phyloP scores from a whole-genome alignment of 2,113 vertebrate genomes.

The Puffinus mauretanicus region DNA sequence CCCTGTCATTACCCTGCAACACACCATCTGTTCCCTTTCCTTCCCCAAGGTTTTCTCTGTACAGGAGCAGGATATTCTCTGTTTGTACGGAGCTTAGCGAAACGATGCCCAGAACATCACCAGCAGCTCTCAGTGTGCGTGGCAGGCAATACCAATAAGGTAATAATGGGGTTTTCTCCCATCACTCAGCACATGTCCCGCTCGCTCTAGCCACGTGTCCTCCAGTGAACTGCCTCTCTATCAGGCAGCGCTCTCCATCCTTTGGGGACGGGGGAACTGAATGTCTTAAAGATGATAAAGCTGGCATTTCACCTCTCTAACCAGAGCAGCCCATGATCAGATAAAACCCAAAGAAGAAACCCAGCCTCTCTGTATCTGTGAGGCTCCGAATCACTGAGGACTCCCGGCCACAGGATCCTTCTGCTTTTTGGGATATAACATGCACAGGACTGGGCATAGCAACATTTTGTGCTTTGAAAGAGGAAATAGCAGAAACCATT shows the following conservation, averaged over 20 bases:
- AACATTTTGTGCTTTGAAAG: neutral
- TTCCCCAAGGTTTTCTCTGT: neutral
- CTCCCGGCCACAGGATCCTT: neutral
- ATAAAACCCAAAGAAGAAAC: neutral
- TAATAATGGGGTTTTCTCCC: neutral
- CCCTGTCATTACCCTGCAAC: neutral
- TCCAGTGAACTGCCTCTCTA: neutral
- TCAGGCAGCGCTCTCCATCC: neutral
- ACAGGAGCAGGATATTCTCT: neutral
- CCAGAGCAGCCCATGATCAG: neutral
- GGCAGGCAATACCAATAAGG: neutral
- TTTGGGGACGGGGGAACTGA: neutral
- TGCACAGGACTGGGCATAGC: neutral
- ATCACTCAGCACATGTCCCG: neutral
- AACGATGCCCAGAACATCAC: neutral
- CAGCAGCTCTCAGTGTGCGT: neutral
- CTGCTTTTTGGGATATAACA: neutral
- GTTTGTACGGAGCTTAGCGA: neutral
- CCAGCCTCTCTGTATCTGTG: neutral
- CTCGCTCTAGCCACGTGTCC: neutral
- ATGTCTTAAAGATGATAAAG: neutral
- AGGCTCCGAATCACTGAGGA: neutral
- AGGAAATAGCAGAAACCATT: neutral
- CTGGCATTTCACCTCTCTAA: neutral
- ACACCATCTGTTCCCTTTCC: neutral